phyloP scores from a whole-genome alignment of 2,888 invertebrate species.

The Cantharis rufa region DNA sequence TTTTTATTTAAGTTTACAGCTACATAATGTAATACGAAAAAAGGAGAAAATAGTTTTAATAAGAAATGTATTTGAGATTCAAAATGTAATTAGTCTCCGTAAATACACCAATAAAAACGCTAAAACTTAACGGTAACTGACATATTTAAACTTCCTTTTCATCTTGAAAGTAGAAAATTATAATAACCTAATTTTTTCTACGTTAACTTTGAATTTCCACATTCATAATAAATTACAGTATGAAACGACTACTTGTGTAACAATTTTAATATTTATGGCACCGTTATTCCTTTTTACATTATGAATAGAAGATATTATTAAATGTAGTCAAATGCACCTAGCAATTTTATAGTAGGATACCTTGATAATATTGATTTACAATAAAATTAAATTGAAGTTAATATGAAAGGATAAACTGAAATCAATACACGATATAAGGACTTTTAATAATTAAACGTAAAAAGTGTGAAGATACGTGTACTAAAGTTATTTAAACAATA shows the following conservation, averaged over 20 bases:
- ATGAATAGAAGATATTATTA: background rate
- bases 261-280: background rate
- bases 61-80: background rate
- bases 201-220: background rate
- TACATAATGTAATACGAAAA: too few species aligned
- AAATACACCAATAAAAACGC: background rate
- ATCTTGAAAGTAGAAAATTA: background rate
- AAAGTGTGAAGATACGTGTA: background rate
- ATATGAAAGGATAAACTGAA: background rate
- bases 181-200: background rate
- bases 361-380: slow-evolving; percentile 1
- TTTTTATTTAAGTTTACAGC: background rate
- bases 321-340: background rate
- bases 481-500: background rate
- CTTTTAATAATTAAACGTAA: background rate
- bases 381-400: background rate
- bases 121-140: background rate
- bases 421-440: background rate
- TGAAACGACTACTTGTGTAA: background rate
- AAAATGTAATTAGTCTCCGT: background rate
- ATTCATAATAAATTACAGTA: background rate
- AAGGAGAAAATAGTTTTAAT: background rate
- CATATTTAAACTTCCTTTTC: background rate
- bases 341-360: background rate
- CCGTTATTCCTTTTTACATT: background rate